Percentiles rank a stretch among this genome's conserved stretches.
Evolutionary conservation across 2,113 vertebrate genomes (phyloP).

Genomic region (Rhegmatorhina hoffmannsi): DNA sequence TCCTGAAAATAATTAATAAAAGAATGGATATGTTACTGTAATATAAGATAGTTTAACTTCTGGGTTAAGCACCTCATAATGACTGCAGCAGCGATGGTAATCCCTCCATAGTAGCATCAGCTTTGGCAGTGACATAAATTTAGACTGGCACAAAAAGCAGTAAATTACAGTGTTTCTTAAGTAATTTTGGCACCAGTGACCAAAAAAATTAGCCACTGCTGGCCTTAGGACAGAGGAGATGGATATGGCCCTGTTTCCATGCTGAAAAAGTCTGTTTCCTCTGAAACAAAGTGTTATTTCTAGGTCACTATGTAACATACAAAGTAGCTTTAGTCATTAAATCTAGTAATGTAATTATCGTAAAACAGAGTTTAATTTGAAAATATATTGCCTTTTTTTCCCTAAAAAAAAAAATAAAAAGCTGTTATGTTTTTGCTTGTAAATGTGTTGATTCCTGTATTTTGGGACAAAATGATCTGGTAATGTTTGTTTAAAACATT

Average conservation of each 20-base stretch:
- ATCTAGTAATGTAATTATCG: rapidly evolving
- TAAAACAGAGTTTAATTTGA: background rate
- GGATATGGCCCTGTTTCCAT: background rate
- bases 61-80: background rate
- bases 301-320: background rate
- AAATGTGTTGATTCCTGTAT: background rate
- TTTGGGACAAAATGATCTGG: background rate
- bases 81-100: background rate
- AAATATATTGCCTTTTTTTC: rapidly evolving
- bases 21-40: background rate
- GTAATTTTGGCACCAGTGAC: background rate
- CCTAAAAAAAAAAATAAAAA: too few species aligned
- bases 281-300: background rate
- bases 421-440: background rate
- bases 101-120: background rate
- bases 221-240: background rate
- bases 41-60: background rate
- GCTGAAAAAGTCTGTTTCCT: background rate
- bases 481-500: background rate
- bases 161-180: background rate
- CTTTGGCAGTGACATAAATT: background rate
- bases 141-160: background rate
- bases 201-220: background rate
- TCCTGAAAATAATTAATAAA: background rate
- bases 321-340: background rate